Conservation (phyloP, 1,140 invertebrate genomes). For the Sogatella furcifera region DNA sequence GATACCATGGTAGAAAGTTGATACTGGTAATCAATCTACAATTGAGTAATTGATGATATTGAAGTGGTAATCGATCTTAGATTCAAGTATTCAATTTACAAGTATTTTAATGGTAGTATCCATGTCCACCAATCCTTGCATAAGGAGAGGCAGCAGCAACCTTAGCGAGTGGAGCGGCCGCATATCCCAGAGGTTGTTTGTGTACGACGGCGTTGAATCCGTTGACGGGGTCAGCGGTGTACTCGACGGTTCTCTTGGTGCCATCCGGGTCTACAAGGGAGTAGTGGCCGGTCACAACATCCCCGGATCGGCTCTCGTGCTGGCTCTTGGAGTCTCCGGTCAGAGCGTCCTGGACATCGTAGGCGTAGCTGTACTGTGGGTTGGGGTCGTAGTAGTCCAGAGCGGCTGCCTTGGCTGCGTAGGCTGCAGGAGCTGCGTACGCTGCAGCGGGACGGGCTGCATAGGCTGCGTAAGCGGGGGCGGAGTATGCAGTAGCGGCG, state of each 20-base stretch:
- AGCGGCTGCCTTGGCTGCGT: background rate
- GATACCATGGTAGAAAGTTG: too few relatives aligned
- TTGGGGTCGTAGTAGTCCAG: constrained; percentile 40
- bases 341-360: constrained; percentile 29
- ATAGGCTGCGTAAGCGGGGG: constrained; percentile 5
- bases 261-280: constrained; percentile 34
- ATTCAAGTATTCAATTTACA: too few relatives aligned
- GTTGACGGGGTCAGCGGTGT: constrained; percentile 32
- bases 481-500: background rate
- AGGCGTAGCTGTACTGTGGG: constrained; percentile 42
- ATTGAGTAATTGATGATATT: too few relatives aligned
- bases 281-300: constrained; percentile 51
- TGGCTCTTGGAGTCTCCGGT: constrained; percentile 34
- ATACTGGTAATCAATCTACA: too few relatives aligned
- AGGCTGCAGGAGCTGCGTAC: background rate
- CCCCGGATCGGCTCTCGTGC: constrained; percentile 38
- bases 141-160: constrained; percentile 8
- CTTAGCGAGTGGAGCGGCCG: background rate
- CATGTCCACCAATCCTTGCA: background rate
- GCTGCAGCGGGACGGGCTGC: background rate
- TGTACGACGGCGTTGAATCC: constrained; percentile 32
- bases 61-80: too few relatives aligned
- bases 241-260: constrained; percentile 19
- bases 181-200: background rate
- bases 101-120: too few relatives aligned